Evolutionary conservation across 64 coral and sea anemone genomes (phyloP).

Genomic region (Cladopsammia gracilis): DNA sequence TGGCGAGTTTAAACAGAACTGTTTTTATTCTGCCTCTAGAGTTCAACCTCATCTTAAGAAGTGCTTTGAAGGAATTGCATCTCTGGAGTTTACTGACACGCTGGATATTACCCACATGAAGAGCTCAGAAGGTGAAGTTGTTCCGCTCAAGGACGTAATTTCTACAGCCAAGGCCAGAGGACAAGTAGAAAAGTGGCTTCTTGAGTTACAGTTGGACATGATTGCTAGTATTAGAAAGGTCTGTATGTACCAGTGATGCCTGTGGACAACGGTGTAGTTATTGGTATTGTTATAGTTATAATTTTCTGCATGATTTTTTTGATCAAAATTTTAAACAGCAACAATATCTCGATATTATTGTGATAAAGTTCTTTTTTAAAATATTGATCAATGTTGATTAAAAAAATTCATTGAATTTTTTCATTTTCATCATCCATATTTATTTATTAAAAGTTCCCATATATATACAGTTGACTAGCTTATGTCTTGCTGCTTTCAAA

Average conservation of each 20-base stretch:
- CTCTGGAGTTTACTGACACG: conserved; percentile 89
- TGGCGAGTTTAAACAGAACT: background rate
- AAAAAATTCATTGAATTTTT: no score
- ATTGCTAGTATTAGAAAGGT: conserved; percentile 98
- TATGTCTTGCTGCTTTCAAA: no score
- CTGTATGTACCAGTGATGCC: background rate
- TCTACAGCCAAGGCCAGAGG: conserved; percentile 97
- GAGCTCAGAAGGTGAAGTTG: conserved; percentile 99
- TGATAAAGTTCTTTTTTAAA: no score
- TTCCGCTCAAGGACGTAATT: conserved; percentile 88
- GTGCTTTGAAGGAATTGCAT: conserved; percentile 98
- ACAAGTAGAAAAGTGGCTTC: conserved; percentile 98
- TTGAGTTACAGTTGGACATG: conserved; percentile 97
- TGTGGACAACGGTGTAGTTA: no score
- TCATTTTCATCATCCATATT: no score
- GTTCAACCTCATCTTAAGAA: conserved; percentile 99
- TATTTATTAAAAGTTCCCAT: no score
- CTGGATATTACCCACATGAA: conserved; percentile 97
- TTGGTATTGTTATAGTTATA: no score
- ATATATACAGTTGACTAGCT: no score
- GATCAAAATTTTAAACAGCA: no score
- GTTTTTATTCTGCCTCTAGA: conserved; percentile 48
- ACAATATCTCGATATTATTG: no score
- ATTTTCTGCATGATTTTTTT: no score
- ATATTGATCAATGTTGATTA: no score